Evolutionary conservation across 92 coral and sea anemone species (phyloP).

Genomic region (Parazoanthus darwini): DNA sequence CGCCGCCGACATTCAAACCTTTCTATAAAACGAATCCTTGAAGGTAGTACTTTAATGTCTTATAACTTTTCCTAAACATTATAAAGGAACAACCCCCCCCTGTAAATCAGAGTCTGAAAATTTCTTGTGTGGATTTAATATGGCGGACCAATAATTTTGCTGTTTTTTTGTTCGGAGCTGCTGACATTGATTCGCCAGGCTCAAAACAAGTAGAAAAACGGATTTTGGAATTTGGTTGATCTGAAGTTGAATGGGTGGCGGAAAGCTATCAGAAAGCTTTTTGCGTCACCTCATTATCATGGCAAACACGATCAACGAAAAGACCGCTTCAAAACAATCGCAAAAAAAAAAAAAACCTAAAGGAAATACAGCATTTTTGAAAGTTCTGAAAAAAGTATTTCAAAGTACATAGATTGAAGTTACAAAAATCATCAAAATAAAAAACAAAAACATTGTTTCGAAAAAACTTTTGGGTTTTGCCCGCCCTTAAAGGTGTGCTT

Average conservation of each 20-base stretch:
- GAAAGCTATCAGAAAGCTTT: slow-evolving; percentile 3
- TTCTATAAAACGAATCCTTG: no score
- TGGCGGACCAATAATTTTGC: slow-evolving; percentile 8
- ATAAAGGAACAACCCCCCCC: background rate
- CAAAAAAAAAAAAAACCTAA: background rate
- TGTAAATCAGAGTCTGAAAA: background rate
- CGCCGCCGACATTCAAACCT: no score
- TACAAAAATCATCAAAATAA: background rate
- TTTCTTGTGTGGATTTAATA: slow-evolving; percentile 6
- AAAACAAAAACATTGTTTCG: background rate
- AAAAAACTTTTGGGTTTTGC: background rate
- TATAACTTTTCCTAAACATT: no score
- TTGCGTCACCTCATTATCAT: slow-evolving; percentile 2
- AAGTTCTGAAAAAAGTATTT: background rate
- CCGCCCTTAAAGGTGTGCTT: background rate
- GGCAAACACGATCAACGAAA: background rate
- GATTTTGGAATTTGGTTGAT: background rate
- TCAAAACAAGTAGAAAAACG: background rate
- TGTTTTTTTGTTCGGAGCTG: background rate
- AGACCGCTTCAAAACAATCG: background rate
- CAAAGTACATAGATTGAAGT: background rate
- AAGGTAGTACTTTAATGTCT: no score
- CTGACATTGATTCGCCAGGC: background rate
- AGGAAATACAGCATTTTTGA: background rate
- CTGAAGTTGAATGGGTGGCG: background rate